Evolutionary conservation across 2,888 invertebrate species (phyloP), one percentile per base, ranked within the genome.

Genomic region (Exephanes ischioxanthus): DNA sequence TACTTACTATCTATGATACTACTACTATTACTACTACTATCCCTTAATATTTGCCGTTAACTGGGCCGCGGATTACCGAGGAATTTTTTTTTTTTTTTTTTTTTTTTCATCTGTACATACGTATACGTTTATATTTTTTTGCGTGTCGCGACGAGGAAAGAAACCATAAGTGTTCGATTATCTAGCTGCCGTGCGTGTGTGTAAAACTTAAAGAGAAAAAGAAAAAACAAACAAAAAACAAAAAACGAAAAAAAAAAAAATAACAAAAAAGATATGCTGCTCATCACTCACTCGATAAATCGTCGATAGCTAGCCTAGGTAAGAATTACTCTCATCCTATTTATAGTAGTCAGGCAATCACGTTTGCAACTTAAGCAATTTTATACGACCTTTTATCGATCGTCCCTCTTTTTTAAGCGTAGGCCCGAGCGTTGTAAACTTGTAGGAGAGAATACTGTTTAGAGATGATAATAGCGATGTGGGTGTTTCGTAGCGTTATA

Each of bases 151-250:
- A 80, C 80, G 81, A 86, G 51, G 85, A 87, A 86, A 84, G 84
- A 86, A 90, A 92, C 93, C 93, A 91, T 91, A 93, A 93, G 93
- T 93, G 93, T 93, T 93, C 93, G 93, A 93, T 92, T 91, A 89
- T 92, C 87, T 91, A 92, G 93, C 93, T 93, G 92, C 91, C 93
- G 88, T 90, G 92, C 90, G 89, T 91, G 87, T 88, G 72, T 70
- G 45, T 83, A 87, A 67, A 77, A 76, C 58, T 71, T 66, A 72
- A 51, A 68, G 45, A 48, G 67, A 68, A 80, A 78, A n/a, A 58
- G 53, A 81, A 37, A 37, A 80, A 77, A 80, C 75, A 83, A 73
- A 51, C 26, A 61, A 76, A 66, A 72, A 55, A 70, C 71, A 72
- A 41, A 73, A 83, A 66, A 81, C 61, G 66, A 86, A 87, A 88